Percentiles rank a stretch among this genome's conserved stretches.
These are phyloP conservation scores for Strigamia crassipes DNA, from an alignment of 2,888 invertebrate genomes.

Conservation along the genomic window DNA sequence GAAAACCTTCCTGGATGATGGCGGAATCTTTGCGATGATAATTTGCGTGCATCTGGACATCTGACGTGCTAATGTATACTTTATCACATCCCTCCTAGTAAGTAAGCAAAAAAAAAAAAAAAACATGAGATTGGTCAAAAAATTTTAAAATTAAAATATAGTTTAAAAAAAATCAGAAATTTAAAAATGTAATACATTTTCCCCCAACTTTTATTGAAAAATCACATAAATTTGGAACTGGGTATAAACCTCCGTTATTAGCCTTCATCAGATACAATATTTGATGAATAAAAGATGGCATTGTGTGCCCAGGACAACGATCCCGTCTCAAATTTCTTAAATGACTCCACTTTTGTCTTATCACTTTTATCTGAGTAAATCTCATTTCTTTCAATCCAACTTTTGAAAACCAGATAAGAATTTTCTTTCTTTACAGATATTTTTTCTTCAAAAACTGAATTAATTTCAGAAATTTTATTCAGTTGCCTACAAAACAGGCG, in stretches of 20 bases:
- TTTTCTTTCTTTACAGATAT: not conserved
- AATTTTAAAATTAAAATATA: too few relatives aligned
- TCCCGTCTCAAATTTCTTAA: slow-evolving; percentile 23
- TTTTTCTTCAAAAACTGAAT: not conserved
- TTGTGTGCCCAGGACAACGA: slow-evolving; percentile 35
- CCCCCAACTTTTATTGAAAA: slow-evolving; percentile 19
- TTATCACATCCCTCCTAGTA: slow-evolving; percentile 67
- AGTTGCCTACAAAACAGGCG: not conserved
- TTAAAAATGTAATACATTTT: slow-evolving; percentile 25
- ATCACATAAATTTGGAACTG: slow-evolving; percentile 13
- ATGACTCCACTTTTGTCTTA: slow-evolving; percentile 34
- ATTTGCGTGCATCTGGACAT: slow-evolving; percentile 99
- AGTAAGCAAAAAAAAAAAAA: not conserved
- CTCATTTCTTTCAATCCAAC: slow-evolving; percentile 8
- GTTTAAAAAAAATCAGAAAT: slow-evolving; percentile 17
- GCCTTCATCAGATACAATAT: slow-evolving; percentile 11
- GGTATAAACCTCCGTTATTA: not conserved
- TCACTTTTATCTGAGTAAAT: slow-evolving; percentile 11
- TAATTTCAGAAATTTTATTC: not conserved
- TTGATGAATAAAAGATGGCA: slow-evolving; percentile 38
- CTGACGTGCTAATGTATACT: slow-evolving; percentile 97
- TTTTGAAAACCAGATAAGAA: not conserved
- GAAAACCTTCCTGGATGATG: slow-evolving; percentile 96
- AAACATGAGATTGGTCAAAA: not conserved
- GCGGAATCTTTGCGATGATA: slow-evolving; percentile 97